These are phyloP conservation scores for Lysandra bellargus DNA, from an alignment of 2,888 invertebrate genomes.

Conservation along the genomic window DNA sequence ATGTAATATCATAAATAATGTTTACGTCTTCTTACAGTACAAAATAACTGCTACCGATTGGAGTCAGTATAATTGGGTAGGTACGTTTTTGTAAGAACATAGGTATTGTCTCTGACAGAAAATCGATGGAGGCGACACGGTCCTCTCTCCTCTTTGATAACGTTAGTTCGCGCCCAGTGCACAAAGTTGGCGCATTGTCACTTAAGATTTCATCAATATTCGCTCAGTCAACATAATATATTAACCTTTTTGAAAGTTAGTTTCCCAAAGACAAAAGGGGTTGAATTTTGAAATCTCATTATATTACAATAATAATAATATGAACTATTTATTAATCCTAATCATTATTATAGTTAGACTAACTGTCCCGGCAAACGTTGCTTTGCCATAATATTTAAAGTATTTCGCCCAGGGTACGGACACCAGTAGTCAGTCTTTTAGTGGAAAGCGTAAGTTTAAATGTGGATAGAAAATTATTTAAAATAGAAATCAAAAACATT, in stretches of 20 bases:
- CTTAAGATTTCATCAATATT: conserved; percentile 53
- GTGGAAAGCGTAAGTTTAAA: too few relatives aligned
- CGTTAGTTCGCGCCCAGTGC: conserved; percentile 63
- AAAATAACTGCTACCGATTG: background rate
- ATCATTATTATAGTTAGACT: too few relatives aligned
- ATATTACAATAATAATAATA: too few relatives aligned
- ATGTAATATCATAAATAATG: too few relatives aligned
- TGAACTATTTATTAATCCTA: too few relatives aligned
- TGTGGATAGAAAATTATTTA: too few relatives aligned
- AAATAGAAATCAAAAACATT: too few relatives aligned
- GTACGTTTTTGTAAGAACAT: background rate
- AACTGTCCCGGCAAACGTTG: too few relatives aligned
- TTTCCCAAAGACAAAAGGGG: background rate
- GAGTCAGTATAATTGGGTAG: background rate
- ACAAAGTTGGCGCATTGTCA: conserved; percentile 60
- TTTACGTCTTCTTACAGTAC: background rate
- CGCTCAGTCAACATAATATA: background rate
- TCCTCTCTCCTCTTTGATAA: conserved; percentile 53
- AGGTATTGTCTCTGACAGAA: background rate
- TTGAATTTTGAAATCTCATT: too few relatives aligned
- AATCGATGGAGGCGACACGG: conserved; percentile 1
- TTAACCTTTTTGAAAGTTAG: background rate
- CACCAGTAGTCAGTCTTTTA: too few relatives aligned
- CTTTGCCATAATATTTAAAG: too few relatives aligned
- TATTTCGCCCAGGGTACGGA: too few relatives aligned